A percentile compares a stretch with the other conserved stretches of the same genome.
Evolutionary conservation across 2,888 invertebrate species (phyloP).

Genomic region (Phalera bucephala): DNA sequence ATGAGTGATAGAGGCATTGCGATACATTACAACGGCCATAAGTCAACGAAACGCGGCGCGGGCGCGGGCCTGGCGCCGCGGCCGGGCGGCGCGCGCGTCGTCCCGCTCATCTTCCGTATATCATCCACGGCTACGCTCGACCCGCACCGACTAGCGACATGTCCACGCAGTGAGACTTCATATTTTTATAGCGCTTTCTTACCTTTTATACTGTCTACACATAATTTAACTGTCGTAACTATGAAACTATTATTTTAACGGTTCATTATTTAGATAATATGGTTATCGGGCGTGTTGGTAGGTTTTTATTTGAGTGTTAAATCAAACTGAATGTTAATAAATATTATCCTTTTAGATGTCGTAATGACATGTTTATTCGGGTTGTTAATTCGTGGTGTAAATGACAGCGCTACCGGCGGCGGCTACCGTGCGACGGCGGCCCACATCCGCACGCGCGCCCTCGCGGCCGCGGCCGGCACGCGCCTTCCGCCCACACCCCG

Average conservation of each 20-base stretch:
- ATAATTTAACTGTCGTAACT: conserved; percentile 61
- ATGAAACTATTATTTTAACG: conserved; percentile 56
- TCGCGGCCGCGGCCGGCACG: conserved; percentile 30
- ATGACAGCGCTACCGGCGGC: conserved; percentile 38
- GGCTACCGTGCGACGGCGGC: conserved; percentile 32
- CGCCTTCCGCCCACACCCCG: conserved; percentile 27
- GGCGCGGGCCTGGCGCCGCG: conserved; percentile 43
- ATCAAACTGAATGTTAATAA: conserved; percentile 17
- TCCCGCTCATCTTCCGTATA: conserved; percentile 41
- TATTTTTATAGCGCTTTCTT: conserved; percentile 66
- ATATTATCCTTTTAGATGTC: conserved; percentile 27
- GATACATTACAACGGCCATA: conserved; percentile 74
- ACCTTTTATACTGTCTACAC: conserved; percentile 65
- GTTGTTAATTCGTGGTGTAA: conserved; percentile 44
- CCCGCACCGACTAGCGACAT: conserved; percentile 57
- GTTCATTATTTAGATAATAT: conserved; percentile 27
- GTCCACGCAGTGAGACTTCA: conserved; percentile 67
- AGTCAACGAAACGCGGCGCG: conserved; percentile 72
- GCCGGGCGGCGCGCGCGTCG: conserved; percentile 30
- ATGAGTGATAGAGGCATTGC: conserved; percentile 79
- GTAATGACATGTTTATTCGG: conserved; percentile 28
- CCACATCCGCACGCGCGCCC: conserved; percentile 24
- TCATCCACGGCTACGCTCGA: conserved; percentile 36
- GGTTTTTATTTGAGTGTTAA: conserved; percentile 29
- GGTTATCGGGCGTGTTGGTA: conserved; percentile 19